Evolutionary conservation across 2,113 vertebrate species (phyloP).

Genomic region (Tretioscincus oriximinensis): DNA sequence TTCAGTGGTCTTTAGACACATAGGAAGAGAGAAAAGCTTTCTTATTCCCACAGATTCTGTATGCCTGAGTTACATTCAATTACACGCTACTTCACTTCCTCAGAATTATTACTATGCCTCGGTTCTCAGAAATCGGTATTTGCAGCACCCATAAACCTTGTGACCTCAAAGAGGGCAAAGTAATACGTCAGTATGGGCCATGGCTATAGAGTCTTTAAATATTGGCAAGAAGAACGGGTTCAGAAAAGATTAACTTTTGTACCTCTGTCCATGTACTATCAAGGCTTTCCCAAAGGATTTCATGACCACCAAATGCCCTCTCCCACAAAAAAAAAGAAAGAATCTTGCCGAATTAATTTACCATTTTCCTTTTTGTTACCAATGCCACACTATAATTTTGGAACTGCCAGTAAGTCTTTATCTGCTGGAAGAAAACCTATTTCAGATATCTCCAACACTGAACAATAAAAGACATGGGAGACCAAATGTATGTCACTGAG

Average conservation of each 20-base stretch:
- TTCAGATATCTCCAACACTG: neutral
- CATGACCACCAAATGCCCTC: neutral
- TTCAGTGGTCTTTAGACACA: fast-evolving
- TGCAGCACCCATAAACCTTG: neutral
- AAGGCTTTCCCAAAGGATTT: neutral
- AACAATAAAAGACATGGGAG: neutral
- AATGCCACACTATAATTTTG: neutral
- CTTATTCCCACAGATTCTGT: slow-evolving; percentile 15
- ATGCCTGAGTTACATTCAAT: neutral
- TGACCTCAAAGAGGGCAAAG: neutral
- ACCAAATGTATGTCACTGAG: neutral
- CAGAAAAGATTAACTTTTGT: neutral
- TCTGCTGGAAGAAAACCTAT: too few species aligned
- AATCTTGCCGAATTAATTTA: neutral
- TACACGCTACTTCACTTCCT: neutral
- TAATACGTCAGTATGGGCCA: neutral
- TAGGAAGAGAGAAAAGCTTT: neutral
- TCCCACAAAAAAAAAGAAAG: too few species aligned
- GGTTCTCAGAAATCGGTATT: neutral
- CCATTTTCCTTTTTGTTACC: neutral
- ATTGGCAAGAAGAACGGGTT: slow-evolving; percentile 20
- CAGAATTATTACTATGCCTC: neutral
- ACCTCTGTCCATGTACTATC: neutral
- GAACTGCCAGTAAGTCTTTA: neutral
- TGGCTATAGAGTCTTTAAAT: neutral